A percentile compares a stretch with the other conserved stretches of the same genome.
phyloP scores from a whole-genome alignment of 64 coral and sea anemone species.

The Astreopora myriophthalma region DNA sequence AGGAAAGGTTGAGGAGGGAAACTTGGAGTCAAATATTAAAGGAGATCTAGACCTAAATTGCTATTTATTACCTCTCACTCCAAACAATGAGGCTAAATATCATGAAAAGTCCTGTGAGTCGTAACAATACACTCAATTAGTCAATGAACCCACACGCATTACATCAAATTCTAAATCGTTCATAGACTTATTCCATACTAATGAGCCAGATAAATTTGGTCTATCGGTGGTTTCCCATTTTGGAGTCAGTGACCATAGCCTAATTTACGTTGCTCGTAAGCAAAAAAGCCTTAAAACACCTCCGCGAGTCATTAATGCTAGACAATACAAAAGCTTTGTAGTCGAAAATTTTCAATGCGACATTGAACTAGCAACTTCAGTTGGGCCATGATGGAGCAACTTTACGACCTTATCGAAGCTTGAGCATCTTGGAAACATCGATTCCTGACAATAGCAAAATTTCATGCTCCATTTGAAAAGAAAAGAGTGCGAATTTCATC shows the following conservation, averaged over 20 bases:
- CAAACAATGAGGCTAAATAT: constrained; percentile 8
- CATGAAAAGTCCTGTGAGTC: neutral
- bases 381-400: neutral
- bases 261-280: neutral
- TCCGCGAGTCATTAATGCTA: neutral
- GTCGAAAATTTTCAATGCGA: neutral
- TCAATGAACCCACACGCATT: neutral
- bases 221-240: neutral
- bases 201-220: neutral
- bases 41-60: neutral
- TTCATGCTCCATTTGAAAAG: neutral
- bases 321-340: constrained; percentile 21
- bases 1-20: neutral
- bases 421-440: constrained; percentile 35
- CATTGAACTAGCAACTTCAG: neutral
- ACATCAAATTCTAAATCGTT: neutral
- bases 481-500: too few species aligned
- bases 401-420: neutral
- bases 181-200: neutral
- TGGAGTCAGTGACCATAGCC: neutral
- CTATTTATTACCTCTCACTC: neutral
- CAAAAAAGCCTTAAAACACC: neutral
- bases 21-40: neutral
- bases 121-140: neutral
- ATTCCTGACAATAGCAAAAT: neutral